A percentile compares a stretch with the other conserved stretches of the same genome.
These are phyloP conservation scores for Perizoma flavofasciatum DNA, from an alignment of 2,888 invertebrate genomes.

Conservation along the genomic window DNA sequence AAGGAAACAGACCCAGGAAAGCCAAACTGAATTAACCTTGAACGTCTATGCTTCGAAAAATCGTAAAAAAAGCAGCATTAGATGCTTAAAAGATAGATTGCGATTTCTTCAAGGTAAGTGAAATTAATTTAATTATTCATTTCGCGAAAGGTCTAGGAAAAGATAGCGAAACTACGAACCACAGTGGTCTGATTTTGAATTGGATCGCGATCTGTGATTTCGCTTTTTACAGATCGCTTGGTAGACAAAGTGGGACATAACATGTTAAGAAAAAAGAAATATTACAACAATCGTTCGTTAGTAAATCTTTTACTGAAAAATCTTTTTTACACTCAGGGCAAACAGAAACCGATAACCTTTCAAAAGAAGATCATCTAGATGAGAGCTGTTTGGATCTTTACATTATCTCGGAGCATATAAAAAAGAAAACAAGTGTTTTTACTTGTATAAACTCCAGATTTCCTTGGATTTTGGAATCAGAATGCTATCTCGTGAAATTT, in stretches of 20 bases:
- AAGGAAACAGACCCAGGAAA: slow-evolving; percentile 52
- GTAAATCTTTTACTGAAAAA: too few species aligned
- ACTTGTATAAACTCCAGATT: slow-evolving; percentile 68
- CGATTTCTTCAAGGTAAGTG: slow-evolving; percentile 69
- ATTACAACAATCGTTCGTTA: too few species aligned
- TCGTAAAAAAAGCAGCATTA: slow-evolving; percentile 75
- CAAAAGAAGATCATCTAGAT: slow-evolving; percentile 64
- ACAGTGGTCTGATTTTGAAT: too few species aligned
- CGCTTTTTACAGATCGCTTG: too few species aligned
- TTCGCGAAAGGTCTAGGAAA: too few species aligned
- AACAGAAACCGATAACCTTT: slow-evolving; percentile 57
- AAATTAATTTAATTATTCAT: not conserved
- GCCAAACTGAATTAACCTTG: slow-evolving; percentile 52
- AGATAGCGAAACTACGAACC: too few species aligned
- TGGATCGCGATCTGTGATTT: too few species aligned
- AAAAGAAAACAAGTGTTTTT: slow-evolving; percentile 63
- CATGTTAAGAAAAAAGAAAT: too few species aligned
- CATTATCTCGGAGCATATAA: slow-evolving; percentile 73
- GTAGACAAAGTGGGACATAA: too few species aligned
- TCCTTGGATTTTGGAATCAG: slow-evolving; percentile 77
- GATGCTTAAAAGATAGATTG: slow-evolving; percentile 76
- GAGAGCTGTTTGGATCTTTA: slow-evolving; percentile 73
- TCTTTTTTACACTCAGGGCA: slow-evolving; percentile 51
- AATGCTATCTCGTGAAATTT: slow-evolving; percentile 70
- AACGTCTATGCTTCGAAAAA: slow-evolving; percentile 76